Base-by-base conservation (phyloP, 1,140 invertebrate genomes). In the Lasaia peninsularis region DNA sequence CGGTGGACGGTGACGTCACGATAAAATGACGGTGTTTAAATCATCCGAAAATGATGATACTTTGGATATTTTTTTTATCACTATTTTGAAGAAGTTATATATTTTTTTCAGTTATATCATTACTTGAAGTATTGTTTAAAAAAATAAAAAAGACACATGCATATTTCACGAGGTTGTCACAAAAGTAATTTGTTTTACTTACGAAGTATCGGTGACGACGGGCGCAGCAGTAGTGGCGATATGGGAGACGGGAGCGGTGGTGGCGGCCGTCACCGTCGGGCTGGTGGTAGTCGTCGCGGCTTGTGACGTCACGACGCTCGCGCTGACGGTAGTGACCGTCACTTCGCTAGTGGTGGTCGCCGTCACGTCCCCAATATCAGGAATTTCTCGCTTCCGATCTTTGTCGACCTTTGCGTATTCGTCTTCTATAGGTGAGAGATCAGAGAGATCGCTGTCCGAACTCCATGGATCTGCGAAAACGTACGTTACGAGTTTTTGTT, bases 331-430 rank as follows among this genome's bases (percentile, higher is more conserved):
- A 11, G 37, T 16, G 1, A 71, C 50, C 28, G 52, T 63, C 11
- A 52, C 49, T 14, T 72, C 68, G 18, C 18, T 66, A 9, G 68
- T 49, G 0, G 75, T 65, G 0, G 75, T 71, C 6, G 65, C 85
- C 0, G 85, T 88, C 16, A 88, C 82, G 75, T 88, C 85, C 37
- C 81, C 85, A 32, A 88, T 66, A 60, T 88, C 85, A 1, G 85
- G 85, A 14, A 80, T 66, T 50, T 86, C 82, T 14, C 78, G 73
- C 11, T 80, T 73, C 31, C 66, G 65, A 16, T 76, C 73, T 58
- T 88, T 88, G 52, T 88, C 85, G 18, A 88, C 81, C 66, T 85
- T 86, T 10, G 85, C 85, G 52, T 88, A 88, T 35, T 88, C 85
- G 55, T 88, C 85, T 53, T 88, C 85, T 9, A 88, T 72, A 2